Conservation (phyloP, 2,113 vertebrate species). For the Talpa occidentalis region DNA sequence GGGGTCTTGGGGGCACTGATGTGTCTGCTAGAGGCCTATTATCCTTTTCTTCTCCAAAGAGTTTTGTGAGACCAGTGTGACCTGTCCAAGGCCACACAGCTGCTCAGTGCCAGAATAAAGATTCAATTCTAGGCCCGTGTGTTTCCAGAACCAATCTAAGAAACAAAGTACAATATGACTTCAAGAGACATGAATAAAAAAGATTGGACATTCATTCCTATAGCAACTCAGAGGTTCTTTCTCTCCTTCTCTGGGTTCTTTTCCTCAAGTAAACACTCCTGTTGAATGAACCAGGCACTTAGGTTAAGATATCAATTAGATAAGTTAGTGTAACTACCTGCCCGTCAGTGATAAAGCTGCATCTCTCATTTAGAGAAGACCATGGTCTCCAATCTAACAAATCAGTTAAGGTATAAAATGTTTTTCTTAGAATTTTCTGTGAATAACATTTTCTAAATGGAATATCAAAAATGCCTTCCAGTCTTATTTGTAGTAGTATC, state of each 20-base stretch:
- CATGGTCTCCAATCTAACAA: background rate
- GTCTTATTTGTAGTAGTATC: background rate
- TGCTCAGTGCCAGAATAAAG: background rate
- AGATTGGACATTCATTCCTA: background rate
- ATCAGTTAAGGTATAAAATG: background rate
- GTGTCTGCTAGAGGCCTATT: background rate
- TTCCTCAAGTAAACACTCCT: background rate
- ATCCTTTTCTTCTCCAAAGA: background rate
- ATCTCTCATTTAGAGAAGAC: background rate
- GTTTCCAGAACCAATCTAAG: background rate
- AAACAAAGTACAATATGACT: background rate
- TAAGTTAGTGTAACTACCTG: background rate
- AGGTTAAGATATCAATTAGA: background rate
- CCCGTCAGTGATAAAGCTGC: background rate
- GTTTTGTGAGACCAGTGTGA: background rate
- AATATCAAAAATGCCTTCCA: conserved; percentile 8
- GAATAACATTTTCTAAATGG: conserved; percentile 3
- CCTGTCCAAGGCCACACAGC: background rate
- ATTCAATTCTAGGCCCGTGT: background rate
- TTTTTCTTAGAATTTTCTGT: conserved; percentile 10
- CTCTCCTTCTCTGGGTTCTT: background rate
- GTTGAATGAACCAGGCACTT: background rate
- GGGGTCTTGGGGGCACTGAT: too few relatives aligned
- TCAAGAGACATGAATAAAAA: background rate
- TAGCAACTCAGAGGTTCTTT: background rate